Conservation (phyloP, 2,888 invertebrate genomes). For the Synanthedon andrenaeformis region DNA sequence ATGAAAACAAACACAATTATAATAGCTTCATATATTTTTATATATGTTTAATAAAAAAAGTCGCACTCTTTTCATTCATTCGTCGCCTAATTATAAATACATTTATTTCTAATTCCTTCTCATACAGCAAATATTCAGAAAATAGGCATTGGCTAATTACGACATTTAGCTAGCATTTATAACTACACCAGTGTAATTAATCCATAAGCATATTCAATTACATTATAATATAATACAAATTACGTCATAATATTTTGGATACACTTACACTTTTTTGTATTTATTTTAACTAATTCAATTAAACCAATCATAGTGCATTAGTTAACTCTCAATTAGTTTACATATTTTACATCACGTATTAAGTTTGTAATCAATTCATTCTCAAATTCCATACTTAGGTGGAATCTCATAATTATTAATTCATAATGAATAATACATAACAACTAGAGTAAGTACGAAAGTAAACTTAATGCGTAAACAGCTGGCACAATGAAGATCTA, state of each 20-base stretch:
- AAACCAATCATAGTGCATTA: slow-evolving; percentile 17
- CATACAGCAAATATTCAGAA: slow-evolving; percentile 63
- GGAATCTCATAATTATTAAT: slow-evolving; percentile 38
- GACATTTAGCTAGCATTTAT: slow-evolving; percentile 64
- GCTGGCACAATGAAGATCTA: slow-evolving; percentile 70
- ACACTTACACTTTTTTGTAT: slow-evolving; percentile 20
- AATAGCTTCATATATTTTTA: slow-evolving; percentile 60
- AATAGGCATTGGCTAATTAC: slow-evolving; percentile 68
- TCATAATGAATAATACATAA: slow-evolving; percentile 35
- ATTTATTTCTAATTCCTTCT: slow-evolving; percentile 43
- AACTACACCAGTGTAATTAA: slow-evolving; percentile 44
- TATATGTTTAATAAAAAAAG: slow-evolving; percentile 48
- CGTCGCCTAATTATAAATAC: slow-evolving; percentile 62
- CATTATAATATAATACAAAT: slow-evolving; percentile 40
- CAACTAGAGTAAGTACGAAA: slow-evolving; percentile 65
- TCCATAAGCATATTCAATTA: slow-evolving; percentile 33
- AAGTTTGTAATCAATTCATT: slow-evolving; percentile 46
- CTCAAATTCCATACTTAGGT: slow-evolving; percentile 49
- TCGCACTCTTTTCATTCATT: slow-evolving; percentile 58
- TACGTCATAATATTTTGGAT: slow-evolving; percentile 50
- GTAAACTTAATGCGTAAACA: slow-evolving; percentile 57
- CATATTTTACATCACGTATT: slow-evolving; percentile 54
- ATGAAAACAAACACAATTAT: slow-evolving; percentile 9
- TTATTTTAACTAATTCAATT: background rate
- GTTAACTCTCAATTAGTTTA: slow-evolving; percentile 38